A percentile compares a stretch with the other conserved stretches of the same genome.
These are phyloP conservation scores for Oscarella lobularis DNA, from an alignment of 37 sponge, comb jelly and placozoan genomes.

Conservation along the genomic window DNA sequence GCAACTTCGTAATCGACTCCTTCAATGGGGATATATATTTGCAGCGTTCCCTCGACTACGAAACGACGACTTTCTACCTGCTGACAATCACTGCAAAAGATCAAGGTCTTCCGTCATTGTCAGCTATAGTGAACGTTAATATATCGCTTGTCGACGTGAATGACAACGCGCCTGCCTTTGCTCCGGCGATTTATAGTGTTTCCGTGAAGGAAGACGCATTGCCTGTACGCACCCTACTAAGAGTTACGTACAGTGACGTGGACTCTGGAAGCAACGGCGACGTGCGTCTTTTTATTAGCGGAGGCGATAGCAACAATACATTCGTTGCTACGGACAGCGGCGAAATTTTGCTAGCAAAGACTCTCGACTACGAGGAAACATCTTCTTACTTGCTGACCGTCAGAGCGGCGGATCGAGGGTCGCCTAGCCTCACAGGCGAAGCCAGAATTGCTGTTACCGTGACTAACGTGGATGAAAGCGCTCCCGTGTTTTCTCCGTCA, in stretches of 20 bases:
- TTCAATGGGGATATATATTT: conserved; percentile 24
- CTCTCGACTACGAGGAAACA: neutral
- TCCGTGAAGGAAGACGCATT: neutral
- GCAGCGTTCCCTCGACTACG: conserved; percentile 18
- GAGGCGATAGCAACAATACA: neutral
- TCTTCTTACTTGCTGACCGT: neutral
- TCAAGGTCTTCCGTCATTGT: neutral
- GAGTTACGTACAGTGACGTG: conserved; percentile 8
- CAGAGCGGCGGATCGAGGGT: neutral
- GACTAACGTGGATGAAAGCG: conserved; percentile 18
- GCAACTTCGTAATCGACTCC: conserved; percentile 7
- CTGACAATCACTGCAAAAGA: neutral
- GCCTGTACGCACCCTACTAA: neutral
- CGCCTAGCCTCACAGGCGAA: neutral
- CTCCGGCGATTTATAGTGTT: neutral
- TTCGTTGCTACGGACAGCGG: neutral
- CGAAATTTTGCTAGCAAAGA: neutral
- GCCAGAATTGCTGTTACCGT: neutral
- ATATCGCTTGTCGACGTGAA: conserved; percentile 1
- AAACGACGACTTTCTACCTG: neutral
- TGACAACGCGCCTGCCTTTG: conserved; percentile 3
- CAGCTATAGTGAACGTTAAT: neutral
- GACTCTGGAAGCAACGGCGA: conserved; percentile 3
- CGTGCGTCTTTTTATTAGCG: conserved; percentile 13
- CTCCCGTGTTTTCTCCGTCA: conserved; percentile 25